Evolutionary conservation across 2,888 invertebrate species (phyloP).

Genomic region (Onthophagus sagittarius): DNA sequence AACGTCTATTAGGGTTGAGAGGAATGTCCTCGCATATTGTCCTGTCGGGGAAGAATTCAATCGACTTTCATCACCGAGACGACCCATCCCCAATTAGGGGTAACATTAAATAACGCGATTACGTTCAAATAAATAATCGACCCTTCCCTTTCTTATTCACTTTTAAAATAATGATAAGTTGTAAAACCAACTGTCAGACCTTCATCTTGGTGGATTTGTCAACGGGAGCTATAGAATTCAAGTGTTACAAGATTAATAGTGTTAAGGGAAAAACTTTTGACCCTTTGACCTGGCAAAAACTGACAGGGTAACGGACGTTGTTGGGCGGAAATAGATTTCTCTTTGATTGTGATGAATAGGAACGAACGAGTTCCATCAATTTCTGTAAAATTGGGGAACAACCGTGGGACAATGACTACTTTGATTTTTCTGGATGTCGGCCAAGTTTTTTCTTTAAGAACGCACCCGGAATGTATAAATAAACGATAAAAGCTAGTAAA

Average conservation of each 20-base stretch:
- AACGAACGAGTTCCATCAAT: background rate
- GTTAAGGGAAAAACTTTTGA: background rate
- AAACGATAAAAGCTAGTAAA: background rate
- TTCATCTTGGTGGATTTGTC: conserved; percentile 1
- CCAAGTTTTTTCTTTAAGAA: background rate
- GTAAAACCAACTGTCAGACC: background rate
- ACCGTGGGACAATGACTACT: background rate
- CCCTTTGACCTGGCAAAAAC: background rate
- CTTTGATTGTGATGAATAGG: background rate
- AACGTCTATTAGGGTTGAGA: background rate
- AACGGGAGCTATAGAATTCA: conserved; percentile 6
- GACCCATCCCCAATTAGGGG: background rate
- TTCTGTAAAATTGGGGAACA: background rate
- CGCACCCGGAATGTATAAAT: background rate
- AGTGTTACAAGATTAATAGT: conserved; percentile 10
- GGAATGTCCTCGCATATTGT: background rate
- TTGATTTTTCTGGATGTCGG: background rate
- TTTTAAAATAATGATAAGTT: background rate
- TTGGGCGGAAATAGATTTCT: background rate
- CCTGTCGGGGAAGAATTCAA: background rate
- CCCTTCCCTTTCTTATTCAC: background rate
- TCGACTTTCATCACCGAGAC: background rate
- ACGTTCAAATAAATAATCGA: background rate
- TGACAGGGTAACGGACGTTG: background rate
- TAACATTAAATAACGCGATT: background rate